Evolutionary conservation across 2,888 invertebrate species (phyloP).

Genomic region (Oligia latruncula): DNA sequence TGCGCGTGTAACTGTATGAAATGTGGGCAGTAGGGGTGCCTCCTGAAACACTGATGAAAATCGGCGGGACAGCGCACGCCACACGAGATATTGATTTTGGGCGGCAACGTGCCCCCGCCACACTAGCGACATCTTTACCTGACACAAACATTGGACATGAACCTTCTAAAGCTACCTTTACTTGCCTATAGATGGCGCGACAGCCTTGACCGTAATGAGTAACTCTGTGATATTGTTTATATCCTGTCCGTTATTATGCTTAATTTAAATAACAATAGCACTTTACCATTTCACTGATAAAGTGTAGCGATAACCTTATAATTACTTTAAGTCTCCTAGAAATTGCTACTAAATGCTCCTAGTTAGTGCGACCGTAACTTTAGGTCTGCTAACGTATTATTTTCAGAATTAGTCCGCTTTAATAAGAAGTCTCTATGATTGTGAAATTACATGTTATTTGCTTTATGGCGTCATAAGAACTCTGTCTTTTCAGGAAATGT

Average conservation of each 20-base stretch:
- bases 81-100: constrained; percentile 86
- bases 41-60: constrained; percentile 84
- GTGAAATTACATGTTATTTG: background rate
- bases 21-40: constrained; percentile 82
- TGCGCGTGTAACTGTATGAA: constrained; percentile 78
- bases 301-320: constrained; percentile 18
- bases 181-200: constrained; percentile 76
- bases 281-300: constrained; percentile 19
- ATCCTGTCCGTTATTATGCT: constrained; percentile 19
- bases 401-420: background rate
- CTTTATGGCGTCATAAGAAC: background rate
- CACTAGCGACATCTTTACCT: constrained; percentile 74
- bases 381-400: background rate
- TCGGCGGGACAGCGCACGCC: constrained; percentile 84
- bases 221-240: constrained; percentile 26
- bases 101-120: constrained; percentile 79
- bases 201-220: constrained; percentile 46
- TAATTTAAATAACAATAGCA: constrained; percentile 28
- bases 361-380: background rate
- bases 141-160: constrained; percentile 15
- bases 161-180: constrained; percentile 46
- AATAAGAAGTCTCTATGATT: constrained; percentile 1
- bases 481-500: background rate
- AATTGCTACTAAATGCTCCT: background rate
- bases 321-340: background rate